Base-by-base conservation (phyloP, 2,888 invertebrate genomes). In the Eilema depressum region DNA sequence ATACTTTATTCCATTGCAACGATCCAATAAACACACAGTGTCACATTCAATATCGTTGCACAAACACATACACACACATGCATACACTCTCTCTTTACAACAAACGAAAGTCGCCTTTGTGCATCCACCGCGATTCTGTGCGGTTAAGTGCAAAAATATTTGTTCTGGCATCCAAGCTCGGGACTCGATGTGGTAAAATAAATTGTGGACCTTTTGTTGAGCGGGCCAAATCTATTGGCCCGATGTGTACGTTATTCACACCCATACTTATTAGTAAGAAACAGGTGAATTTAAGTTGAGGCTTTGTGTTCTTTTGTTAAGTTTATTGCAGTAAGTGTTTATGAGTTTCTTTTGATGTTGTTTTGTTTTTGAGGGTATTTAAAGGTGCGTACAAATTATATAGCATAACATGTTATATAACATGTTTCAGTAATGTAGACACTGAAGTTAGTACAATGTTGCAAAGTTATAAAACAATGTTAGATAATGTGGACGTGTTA, bases 101-200 rank as follows among this genome's bases (percentile, higher is more conserved):
- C 79, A 80, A 81, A 83, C 81, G 74, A 76, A 82, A 75, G 71
- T 77, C 79, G 75, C 85, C 84, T 86, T 88, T 88, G 86, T 88
- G 85, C 84, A 83, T 82, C 82, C 28, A 26, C 74, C 72, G 78
- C 83, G 77, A 76, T 81, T 81, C 80, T 78, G 74, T 77, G 80
- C 79, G 83, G 86, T 84, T 86, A 84, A 89, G 86, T 89, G 87
- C 86, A 86, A 87, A 66, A 89, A 88, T 87, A 89, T 89, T 88
- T 88, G 85, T 84, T 85, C 84, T 86, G 85, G 82, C 83, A 83
- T 75, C 83, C 79, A 75, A 75, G 74, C 80, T 75, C 76, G 71
- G 75, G 85, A 78, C 83, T 81, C 82, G 71, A 78, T 78, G 81
- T 77, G 74, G 78, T 79, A 73, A 83, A 86, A 87, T 83, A 87